These are phyloP conservation scores for Mirounga angustirostris DNA, from an alignment of 2,113 vertebrate genomes.

Conservation along the genomic window DNA sequence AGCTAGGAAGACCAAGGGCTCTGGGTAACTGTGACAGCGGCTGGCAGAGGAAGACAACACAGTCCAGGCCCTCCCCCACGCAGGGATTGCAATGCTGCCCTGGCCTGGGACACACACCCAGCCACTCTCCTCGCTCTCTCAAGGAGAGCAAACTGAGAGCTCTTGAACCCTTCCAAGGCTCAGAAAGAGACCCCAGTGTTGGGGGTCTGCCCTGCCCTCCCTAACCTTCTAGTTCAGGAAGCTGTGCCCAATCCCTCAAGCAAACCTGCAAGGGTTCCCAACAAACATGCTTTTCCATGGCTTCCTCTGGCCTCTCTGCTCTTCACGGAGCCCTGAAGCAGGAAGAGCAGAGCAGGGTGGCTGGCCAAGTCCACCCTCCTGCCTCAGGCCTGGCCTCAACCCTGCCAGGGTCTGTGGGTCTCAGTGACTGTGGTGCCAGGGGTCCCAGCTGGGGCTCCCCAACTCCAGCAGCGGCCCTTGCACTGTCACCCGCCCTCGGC, in stretches of 20 bases:
- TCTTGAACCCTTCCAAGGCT: background rate
- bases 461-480: background rate
- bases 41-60: background rate
- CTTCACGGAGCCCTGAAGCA: background rate
- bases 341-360: background rate
- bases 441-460: background rate
- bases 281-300: background rate
- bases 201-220: too few species aligned
- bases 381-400: background rate
- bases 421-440: background rate
- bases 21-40: background rate
- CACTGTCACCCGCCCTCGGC: background rate
- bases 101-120: background rate
- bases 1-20: background rate
- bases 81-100: background rate
- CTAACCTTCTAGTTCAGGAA: background rate
- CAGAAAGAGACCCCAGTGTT: background rate
- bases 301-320: background rate
- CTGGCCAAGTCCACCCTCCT: too few species aligned
- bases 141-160: too few species aligned
- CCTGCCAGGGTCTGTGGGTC: background rate
- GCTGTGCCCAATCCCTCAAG: fast-evolving
- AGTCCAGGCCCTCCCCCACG: background rate
- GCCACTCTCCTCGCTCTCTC: too few species aligned
- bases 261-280: background rate